Evolutionary conservation across 2,113 vertebrate genomes (phyloP), one percentile per base, ranked within the genome.

Genomic region (Leucopsar rothschildi): DNA sequence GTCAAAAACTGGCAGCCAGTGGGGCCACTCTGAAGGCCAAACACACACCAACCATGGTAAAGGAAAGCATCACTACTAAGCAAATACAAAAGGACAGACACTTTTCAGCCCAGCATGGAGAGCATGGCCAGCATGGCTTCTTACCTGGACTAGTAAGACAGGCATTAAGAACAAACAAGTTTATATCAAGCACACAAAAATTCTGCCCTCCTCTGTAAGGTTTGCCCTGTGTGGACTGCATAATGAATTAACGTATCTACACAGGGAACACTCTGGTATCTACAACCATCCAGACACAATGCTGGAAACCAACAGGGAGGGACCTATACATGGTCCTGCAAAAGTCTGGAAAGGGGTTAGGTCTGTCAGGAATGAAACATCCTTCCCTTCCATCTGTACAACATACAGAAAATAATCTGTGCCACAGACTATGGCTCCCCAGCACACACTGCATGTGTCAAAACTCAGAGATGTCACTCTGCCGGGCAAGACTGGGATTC

Each of bases 401-500:
- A 70, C 33, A 45, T 1, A 52, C 1, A 8, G 1, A 7, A 15
- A 7, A 15, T 59, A 73, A 52, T 24, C 47, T 0, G 0, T 10
- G 24, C 29, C 28, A 52, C 0, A 0, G 44, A 47, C 56, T 25
- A 25, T 0, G 1, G 44, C 68, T 86, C 18, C 5, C 16, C 29
- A 53, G 65, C 1, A 8, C 35, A 47, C 0, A 0, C 53, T 44
- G 57, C 44, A 25, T 0, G 12, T 11, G 3, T 20, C n/a, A 76
- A 68, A 83, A 39, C 33, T 12, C 59, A 82, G 12, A 50, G n/a
- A 21, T 40, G 16, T 39, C 12, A 5, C 29, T 81, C 42, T 78
- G 35, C 33, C 45, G 45, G 45, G 29, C 25, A 64, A 57, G 22
- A 71, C 44, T 50, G 39, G 42, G 17, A 63, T 63, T 33, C 37